Conservation (phyloP, 2,888 invertebrate species). For the Elysia crispata region DNA sequence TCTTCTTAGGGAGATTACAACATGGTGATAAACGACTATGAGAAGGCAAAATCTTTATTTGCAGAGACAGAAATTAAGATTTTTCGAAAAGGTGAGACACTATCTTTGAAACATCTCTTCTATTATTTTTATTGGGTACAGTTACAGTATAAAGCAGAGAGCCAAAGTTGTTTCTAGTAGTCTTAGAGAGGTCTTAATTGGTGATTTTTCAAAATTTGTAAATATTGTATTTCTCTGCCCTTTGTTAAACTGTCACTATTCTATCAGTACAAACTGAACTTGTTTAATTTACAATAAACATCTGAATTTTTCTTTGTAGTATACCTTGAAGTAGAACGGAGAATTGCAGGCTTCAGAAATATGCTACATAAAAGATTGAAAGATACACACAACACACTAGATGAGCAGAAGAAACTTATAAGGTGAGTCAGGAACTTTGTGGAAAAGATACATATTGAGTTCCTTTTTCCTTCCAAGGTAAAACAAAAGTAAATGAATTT, state of each 20-base stretch:
- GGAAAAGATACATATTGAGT: too few species aligned
- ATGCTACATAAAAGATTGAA: constrained; percentile 89
- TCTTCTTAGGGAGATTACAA: constrained; percentile 89
- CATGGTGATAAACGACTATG: constrained; percentile 97
- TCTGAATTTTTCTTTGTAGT: constrained; percentile 79
- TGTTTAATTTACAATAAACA: too few species aligned
- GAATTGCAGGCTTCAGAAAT: constrained; percentile 88
- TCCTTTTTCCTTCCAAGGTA: too few species aligned
- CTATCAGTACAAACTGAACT: not conserved
- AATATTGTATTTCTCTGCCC: too few species aligned
- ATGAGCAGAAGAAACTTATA: constrained; percentile 89
- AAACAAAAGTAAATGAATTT: too few species aligned
- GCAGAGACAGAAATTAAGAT: constrained; percentile 90
- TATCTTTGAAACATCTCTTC: constrained; percentile 22
- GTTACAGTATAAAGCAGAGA: too few species aligned
- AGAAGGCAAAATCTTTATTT: constrained; percentile 95
- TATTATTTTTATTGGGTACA: too few species aligned
- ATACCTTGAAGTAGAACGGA: constrained; percentile 92
- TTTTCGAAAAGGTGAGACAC: constrained; percentile 76
- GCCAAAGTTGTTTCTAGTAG: not conserved
- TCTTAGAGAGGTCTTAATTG: not conserved
- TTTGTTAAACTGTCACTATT: not conserved
- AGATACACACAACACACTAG: constrained; percentile 93
- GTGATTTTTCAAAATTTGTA: too few species aligned
- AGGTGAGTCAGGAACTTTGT: not conserved